These are phyloP conservation scores for Trididemnum nubilum DNA, from an alignment of 23 tunicate species.

Conservation along the genomic window DNA sequence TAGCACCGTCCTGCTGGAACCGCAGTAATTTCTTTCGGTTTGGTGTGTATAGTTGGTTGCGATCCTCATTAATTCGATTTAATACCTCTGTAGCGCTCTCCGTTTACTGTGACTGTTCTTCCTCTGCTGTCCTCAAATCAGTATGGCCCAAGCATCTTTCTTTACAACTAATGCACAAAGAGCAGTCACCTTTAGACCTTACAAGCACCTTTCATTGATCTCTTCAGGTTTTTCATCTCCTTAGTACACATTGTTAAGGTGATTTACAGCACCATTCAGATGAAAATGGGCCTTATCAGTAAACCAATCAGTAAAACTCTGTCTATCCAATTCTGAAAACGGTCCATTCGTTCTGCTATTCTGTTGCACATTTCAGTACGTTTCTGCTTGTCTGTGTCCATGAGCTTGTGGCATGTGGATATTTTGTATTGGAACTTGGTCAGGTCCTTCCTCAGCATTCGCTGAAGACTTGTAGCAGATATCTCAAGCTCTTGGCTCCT, in stretches of 20 bases:
- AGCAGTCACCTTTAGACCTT: slow-evolving; percentile 22
- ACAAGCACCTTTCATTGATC: slow-evolving; percentile 26
- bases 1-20: slow-evolving; percentile 35
- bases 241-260: slow-evolving; percentile 26
- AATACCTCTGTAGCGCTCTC: slow-evolving; percentile 28
- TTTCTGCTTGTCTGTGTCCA: slow-evolving; percentile 27
- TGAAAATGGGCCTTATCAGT: slow-evolving; percentile 34
- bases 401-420: slow-evolving; percentile 25
- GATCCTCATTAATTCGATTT: slow-evolving; percentile 22
- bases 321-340: slow-evolving; percentile 25
- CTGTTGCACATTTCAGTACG: slow-evolving; percentile 30
- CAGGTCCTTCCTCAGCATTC: slow-evolving; percentile 27
- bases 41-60: slow-evolving; percentile 27
- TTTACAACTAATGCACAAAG: slow-evolving; percentile 19
- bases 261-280: slow-evolving; percentile 33
- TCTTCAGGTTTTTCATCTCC: slow-evolving; percentile 22
- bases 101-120: slow-evolving; percentile 23
- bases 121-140: slow-evolving; percentile 34
- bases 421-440: slow-evolving; percentile 25
- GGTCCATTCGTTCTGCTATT: slow-evolving; percentile 18
- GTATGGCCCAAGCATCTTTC: slow-evolving; percentile 40
- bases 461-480: slow-evolving; percentile 21
- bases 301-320: slow-evolving; percentile 14
- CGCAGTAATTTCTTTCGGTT: slow-evolving; percentile 20
- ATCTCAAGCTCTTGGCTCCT: slow-evolving; percentile 31